These are phyloP conservation scores for Anastrepha obliqua DNA, from an alignment of 1,140 invertebrate genomes.

Conservation along the genomic window DNA sequence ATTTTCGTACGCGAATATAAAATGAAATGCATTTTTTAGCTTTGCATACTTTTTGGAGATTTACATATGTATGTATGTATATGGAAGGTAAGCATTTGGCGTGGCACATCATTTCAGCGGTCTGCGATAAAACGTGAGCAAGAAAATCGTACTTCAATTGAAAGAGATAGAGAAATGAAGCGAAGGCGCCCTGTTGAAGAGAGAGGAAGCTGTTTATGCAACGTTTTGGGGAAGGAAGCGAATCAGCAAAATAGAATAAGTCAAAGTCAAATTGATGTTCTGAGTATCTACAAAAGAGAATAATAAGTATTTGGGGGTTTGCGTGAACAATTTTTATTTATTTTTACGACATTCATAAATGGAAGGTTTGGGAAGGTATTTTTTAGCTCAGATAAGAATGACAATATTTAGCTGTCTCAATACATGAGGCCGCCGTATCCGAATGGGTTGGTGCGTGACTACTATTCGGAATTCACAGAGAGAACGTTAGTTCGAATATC, in stretches of 20 bases:
- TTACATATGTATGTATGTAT: background rate
- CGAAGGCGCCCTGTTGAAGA: background rate
- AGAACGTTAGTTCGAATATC: no score
- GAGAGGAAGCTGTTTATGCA: background rate
- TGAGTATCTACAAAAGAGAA: background rate
- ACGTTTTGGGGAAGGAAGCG: background rate
- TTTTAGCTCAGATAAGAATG: no score
- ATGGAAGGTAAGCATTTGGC: background rate
- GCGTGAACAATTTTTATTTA: background rate
- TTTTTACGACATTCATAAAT: no score
- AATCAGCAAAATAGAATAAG: background rate
- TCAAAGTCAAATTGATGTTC: background rate
- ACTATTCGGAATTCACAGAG: no score
- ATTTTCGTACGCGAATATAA: background rate
- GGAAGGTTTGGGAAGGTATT: no score
- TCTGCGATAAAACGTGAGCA: background rate
- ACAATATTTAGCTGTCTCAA: no score
- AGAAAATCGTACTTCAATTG: background rate
- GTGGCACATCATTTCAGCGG: background rate
- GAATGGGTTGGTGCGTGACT: no score
- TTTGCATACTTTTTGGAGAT: slow-evolving; percentile 26
- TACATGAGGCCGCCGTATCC: no score
- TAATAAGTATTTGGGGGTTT: background rate
- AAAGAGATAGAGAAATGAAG: background rate
- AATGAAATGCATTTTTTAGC: slow-evolving; percentile 26